A percentile compares a stretch with the other conserved stretches of the same genome.
phyloP scores from a whole-genome alignment of 37 sponge, comb jelly and placozoan genomes.

The Dysidea cf. avara region DNA sequence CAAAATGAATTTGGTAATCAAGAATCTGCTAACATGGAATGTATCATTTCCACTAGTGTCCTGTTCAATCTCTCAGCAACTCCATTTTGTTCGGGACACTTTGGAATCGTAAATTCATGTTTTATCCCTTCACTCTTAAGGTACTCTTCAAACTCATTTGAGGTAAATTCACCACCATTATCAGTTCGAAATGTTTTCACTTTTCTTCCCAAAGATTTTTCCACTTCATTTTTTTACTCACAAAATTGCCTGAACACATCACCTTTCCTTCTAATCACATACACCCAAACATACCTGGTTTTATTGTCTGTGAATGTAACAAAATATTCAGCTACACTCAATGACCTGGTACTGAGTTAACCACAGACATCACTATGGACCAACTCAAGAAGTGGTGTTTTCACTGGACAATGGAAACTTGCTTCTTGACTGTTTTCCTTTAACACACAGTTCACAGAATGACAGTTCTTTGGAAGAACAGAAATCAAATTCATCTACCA shows the following conservation, averaged over 20 bases:
- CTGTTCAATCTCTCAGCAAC: slow-evolving; percentile 22
- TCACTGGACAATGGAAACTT: background rate
- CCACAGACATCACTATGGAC: slow-evolving; percentile 10
- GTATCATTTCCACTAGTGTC: slow-evolving; percentile 25
- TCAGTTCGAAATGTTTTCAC: slow-evolving; percentile 13
- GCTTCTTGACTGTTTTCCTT: slow-evolving; percentile 2
- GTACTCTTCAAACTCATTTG: slow-evolving; percentile 5
- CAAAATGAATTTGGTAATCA: slow-evolving; percentile 6
- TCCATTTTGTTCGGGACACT: slow-evolving; percentile 26
- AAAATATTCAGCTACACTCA: slow-evolving; percentile 14
- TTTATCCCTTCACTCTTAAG: slow-evolving; percentile 9
- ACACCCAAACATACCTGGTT: slow-evolving; percentile 12
- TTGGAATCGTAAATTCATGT: slow-evolving; percentile 15
- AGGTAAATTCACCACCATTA: slow-evolving; percentile 21
- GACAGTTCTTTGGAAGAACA: background rate
- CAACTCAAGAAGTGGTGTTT: background rate
- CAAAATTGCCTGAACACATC: slow-evolving; percentile 13
- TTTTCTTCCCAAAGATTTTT: background rate
- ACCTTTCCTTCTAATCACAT: slow-evolving; percentile 8
- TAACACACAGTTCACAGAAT: slow-evolving; percentile 15
- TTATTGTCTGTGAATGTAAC: background rate
- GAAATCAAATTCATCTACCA: slow-evolving; percentile 9
- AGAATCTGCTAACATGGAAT: slow-evolving; percentile 24
- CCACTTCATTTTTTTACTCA: slow-evolving; percentile 13
- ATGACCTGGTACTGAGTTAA: background rate